phyloP scores from a whole-genome alignment of 92 coral and sea anemone species.

The Meandrina meandrites region DNA sequence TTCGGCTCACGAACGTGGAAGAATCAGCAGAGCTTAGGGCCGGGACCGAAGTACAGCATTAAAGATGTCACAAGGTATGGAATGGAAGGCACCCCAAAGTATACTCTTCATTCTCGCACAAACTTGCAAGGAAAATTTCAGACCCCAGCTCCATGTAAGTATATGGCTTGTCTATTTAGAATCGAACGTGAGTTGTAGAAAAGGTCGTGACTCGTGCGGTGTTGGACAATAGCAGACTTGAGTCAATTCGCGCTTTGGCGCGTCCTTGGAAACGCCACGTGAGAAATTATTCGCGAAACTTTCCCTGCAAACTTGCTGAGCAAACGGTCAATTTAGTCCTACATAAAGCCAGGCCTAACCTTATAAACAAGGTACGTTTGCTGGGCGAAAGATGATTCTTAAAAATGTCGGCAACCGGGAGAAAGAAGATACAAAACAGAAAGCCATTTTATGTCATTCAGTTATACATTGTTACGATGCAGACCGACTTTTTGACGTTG shows the following conservation, averaged over 20 bases:
- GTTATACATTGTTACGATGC: background rate
- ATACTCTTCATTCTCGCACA: conserved; percentile 77
- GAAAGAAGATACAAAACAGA: background rate
- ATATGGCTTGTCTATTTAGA: background rate
- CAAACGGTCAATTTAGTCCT: background rate
- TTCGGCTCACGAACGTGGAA: conserved; percentile 65
- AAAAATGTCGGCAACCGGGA: background rate
- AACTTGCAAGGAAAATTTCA: conserved; percentile 57
- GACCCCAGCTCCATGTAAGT: conserved; percentile 94
- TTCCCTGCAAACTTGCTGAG: background rate
- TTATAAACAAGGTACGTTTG: background rate
- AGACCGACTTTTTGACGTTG: background rate
- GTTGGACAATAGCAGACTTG: background rate
- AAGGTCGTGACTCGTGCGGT: background rate
- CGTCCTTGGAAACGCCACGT: conserved; percentile 31
- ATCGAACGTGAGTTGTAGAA: background rate
- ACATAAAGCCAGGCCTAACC: background rate
- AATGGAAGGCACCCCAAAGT: conserved; percentile 83
- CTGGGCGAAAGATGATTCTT: background rate
- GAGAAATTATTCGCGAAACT: background rate
- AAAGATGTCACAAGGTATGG: conserved; percentile 74
- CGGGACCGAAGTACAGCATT: conserved; percentile 80
- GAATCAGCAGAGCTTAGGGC: conserved; percentile 42
- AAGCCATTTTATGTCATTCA: background rate
- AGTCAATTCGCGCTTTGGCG: background rate